A percentile compares a stretch with the other conserved stretches of the same genome.
phyloP scores from a whole-genome alignment of 2,113 vertebrate genomes.

The Pomatorhinus ruficollis region DNA sequence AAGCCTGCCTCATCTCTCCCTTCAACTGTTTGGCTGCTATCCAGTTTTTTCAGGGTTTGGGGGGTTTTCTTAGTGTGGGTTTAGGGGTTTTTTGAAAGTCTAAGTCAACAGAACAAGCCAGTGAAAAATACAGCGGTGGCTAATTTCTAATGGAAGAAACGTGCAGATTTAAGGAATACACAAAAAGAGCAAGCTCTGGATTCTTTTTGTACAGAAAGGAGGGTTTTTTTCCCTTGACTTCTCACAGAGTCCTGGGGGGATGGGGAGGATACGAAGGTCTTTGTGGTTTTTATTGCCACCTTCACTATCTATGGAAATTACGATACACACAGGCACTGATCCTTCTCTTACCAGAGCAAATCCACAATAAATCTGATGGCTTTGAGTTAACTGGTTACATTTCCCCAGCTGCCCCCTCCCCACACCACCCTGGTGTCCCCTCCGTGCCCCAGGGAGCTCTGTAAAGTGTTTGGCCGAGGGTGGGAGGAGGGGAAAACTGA shows the following conservation, averaged over 20 bases:
- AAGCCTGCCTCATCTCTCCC: neutral
- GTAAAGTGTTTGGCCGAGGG: rapidly evolving
- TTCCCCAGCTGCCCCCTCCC: neutral
- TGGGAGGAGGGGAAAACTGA: neutral
- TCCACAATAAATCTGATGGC: neutral
- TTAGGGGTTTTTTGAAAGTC: neutral
- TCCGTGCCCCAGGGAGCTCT: neutral
- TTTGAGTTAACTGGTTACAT: neutral
- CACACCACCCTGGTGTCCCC: rapidly evolving
- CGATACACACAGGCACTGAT: neutral
- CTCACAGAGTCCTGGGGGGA: neutral
- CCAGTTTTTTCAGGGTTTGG: neutral
- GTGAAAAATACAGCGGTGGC: neutral
- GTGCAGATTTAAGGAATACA: neutral
- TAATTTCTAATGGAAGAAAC: neutral
- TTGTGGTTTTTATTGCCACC: neutral
- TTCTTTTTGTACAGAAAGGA: neutral
- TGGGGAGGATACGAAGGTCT: rapidly evolving
- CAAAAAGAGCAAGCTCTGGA: neutral
- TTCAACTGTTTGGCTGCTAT: neutral
- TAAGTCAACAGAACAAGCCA: neutral
- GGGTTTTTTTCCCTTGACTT: neutral
- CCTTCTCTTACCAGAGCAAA: neutral
- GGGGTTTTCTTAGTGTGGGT: neutral
- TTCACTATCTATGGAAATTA: neutral